Evolutionary conservation across 2,797 vertebrate genomes (phyloP).

Genomic region (Chelidonichthys spinosus): DNA sequence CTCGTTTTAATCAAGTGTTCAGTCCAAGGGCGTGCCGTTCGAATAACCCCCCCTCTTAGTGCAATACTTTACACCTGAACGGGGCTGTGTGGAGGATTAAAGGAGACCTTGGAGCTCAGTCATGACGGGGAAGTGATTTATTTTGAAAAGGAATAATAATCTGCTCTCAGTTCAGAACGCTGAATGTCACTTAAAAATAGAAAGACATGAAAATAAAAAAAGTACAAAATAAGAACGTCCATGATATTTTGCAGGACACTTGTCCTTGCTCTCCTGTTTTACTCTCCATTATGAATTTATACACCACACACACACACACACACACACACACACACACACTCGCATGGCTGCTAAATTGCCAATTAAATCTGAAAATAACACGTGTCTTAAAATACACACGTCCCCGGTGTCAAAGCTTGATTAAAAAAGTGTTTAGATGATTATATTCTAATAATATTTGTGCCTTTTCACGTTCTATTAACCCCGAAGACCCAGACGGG

Average conservation of each 20-base stretch:
- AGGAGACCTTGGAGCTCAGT: conserved; percentile 25
- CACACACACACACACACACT: conserved; percentile 17
- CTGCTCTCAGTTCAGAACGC: conserved; percentile 6
- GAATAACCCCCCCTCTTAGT: conserved; percentile 31
- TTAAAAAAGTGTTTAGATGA: conserved; percentile 72
- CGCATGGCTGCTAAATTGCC: conserved; percentile 48
- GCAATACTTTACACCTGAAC: conserved; percentile 22
- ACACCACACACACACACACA: conserved; percentile 17
- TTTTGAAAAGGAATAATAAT: background rate
- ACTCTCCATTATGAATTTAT: conserved; percentile 12
- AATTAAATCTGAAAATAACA: conserved; percentile 74
- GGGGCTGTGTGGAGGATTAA: conserved; percentile 8
- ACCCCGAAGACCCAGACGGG: conserved; percentile 38
- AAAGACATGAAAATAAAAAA: background rate
- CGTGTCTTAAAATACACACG: conserved; percentile 59
- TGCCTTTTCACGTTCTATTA: conserved; percentile 50
- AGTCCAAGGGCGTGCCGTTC: conserved; percentile 35
- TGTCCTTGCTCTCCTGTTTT: conserved; percentile 29
- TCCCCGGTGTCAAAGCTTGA: conserved; percentile 66
- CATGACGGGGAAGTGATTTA: conserved; percentile 19
- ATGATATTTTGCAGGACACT: conserved; percentile 16
- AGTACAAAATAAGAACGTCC: background rate
- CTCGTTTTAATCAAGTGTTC: conserved; percentile 53
- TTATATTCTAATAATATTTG: conserved; percentile 70
- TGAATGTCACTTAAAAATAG: conserved; percentile 29